A percentile compares a stretch with the other conserved stretches of the same genome.
phyloP scores from a whole-genome alignment of 2,888 invertebrate genomes.

The Polymixis flavicincta region DNA sequence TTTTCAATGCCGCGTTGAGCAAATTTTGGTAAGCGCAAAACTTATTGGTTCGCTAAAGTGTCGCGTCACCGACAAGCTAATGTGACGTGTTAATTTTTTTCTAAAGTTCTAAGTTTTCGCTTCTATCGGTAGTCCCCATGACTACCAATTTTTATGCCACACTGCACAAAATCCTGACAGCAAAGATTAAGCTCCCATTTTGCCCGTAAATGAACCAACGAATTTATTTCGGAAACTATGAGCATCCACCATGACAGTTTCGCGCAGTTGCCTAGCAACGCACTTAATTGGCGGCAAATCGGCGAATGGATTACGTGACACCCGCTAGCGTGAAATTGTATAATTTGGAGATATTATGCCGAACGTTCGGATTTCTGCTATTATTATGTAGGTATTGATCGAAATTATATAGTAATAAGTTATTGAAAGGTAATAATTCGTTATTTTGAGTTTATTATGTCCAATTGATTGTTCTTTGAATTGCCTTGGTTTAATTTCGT shows the following conservation, averaged over 20 bases:
- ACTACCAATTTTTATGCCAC: neutral
- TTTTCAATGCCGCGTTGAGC: no score
- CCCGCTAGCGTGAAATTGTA: constrained; percentile 60
- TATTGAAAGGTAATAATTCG: constrained; percentile 7
- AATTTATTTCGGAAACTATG: constrained; percentile 38
- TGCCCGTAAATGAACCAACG: neutral
- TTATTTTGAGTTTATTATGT: neutral
- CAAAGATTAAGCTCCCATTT: constrained; percentile 10
- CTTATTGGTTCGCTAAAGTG: no score
- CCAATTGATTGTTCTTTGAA: neutral
- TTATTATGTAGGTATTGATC: constrained; percentile 9
- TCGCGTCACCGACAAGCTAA: no score
- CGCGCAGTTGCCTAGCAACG: constrained; percentile 80
- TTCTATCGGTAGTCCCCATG: no score
- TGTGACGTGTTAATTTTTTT: no score
- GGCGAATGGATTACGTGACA: constrained; percentile 77
- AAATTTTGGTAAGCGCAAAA: no score
- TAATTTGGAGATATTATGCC: constrained; percentile 57
- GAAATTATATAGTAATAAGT: constrained; percentile 25
- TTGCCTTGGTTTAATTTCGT: neutral
- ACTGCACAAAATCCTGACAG: neutral
- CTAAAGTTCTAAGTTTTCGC: no score
- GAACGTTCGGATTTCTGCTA: constrained; percentile 40
- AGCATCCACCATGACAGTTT: constrained; percentile 76
- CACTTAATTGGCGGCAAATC: constrained; percentile 85